These are phyloP conservation scores for Hormiphora californensis DNA, from an alignment of 37 sponge, comb jelly and placozoan genomes.

Conservation along the genomic window DNA sequence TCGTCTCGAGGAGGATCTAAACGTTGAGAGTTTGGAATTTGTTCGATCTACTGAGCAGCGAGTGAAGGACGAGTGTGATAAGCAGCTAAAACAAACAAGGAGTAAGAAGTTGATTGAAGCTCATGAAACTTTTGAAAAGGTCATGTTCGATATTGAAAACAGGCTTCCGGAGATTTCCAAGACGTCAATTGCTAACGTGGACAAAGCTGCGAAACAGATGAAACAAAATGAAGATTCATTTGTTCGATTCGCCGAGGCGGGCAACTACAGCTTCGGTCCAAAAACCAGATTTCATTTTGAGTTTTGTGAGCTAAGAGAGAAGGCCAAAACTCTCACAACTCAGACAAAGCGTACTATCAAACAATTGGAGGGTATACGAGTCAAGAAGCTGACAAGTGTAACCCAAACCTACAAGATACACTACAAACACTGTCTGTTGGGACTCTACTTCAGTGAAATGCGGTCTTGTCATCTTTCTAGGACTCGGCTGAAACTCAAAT, in stretches of 20 bases:
- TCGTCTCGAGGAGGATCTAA: not conserved
- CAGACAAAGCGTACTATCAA: not conserved
- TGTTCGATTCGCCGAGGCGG: not conserved
- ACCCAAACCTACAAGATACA: not conserved
- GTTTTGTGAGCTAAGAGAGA: not conserved
- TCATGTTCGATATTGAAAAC: not conserved
- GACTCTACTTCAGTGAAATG: not conserved
- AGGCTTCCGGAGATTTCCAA: not conserved
- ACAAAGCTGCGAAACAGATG: constrained; percentile 13
- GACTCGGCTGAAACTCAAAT: not conserved
- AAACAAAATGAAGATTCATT: not conserved
- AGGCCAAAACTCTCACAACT: not conserved
- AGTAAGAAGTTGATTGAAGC: not conserved
- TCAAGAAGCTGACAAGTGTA: not conserved
- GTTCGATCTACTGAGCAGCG: not conserved
- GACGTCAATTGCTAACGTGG: not conserved
- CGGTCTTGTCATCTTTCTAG: not conserved
- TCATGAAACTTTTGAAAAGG: not conserved
- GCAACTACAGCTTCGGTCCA: not conserved
- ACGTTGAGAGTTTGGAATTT: not conserved
- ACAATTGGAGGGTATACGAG: not conserved
- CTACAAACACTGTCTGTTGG: constrained; percentile 41
- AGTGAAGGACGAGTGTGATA: not conserved
- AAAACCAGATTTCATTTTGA: not conserved
- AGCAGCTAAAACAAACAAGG: not conserved